A percentile compares a stretch with the other conserved stretches of the same genome.
Evolutionary conservation across 1,140 invertebrate genomes (phyloP).

Genomic region (Trissolcus basalis): DNA sequence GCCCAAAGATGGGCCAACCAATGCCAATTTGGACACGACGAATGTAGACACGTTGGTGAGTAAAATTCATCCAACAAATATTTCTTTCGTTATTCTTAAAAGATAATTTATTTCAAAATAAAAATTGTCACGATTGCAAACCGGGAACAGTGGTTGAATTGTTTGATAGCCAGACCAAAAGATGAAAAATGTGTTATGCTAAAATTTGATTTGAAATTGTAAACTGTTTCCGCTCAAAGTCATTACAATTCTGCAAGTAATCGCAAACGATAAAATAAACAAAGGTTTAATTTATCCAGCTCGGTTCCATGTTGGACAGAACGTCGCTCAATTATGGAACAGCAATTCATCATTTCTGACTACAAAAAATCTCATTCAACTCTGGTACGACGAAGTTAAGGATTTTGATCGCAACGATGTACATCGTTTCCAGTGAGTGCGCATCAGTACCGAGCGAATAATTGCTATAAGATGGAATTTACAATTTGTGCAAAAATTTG

Average conservation of each 20-base stretch:
- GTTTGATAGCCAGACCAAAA: too few relatives aligned
- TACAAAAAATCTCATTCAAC: conserved; percentile 14
- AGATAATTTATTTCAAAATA: too few relatives aligned
- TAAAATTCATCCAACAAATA: too few relatives aligned
- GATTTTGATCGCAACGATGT: conserved; percentile 21
- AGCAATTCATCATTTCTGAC: not conserved
- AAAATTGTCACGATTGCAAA: too few relatives aligned
- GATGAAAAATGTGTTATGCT: too few relatives aligned
- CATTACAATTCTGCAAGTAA: too few relatives aligned
- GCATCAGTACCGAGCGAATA: too few relatives aligned
- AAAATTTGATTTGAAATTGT: not conserved
- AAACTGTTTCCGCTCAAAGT: not conserved
- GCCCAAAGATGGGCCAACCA: conserved; percentile 61
- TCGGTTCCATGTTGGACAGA: conserved; percentile 54
- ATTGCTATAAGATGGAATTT: too few relatives aligned
- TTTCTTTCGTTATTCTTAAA: too few relatives aligned
- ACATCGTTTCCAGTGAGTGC: conserved; percentile 28
- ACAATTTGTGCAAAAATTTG: too few relatives aligned
- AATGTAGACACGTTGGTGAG: conserved; percentile 34
- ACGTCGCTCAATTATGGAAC: conserved; percentile 28
- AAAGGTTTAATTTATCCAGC: conserved; percentile 24
- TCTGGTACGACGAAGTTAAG: conserved; percentile 57
- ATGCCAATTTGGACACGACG: conserved; percentile 51
- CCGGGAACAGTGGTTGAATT: too few relatives aligned
- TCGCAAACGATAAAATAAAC: too few relatives aligned